phyloP scores from a whole-genome alignment of 1,140 invertebrate genomes.

The Phthorimaea operculella region DNA sequence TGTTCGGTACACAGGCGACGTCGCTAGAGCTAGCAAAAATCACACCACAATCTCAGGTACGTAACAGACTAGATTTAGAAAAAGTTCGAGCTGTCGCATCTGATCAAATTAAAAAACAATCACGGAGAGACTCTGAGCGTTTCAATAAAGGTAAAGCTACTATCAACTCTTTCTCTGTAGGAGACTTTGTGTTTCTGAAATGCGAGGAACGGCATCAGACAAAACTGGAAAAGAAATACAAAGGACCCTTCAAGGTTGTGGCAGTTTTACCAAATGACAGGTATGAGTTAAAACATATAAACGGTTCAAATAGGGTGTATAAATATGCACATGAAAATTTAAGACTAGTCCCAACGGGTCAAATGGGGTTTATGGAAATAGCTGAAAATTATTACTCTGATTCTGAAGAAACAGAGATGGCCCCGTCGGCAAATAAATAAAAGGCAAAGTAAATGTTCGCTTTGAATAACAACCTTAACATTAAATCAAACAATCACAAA shows the following conservation, averaged over 20 bases:
- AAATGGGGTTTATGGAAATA: too few species aligned
- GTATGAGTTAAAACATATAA: conserved; percentile 10
- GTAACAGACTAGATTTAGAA: not conserved
- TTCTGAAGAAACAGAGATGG: too few species aligned
- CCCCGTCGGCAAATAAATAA: too few species aligned
- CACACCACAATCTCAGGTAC: not conserved
- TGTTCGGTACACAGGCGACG: conserved; percentile 7
- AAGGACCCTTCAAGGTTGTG: conserved; percentile 7
- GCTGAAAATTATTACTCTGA: too few species aligned
- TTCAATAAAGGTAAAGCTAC: conserved; percentile 10
- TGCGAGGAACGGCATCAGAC: conserved; percentile 11
- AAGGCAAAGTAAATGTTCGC: too few species aligned
- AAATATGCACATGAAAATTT: too few species aligned
- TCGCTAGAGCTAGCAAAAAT: conserved; percentile 7
- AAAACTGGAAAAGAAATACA: conserved; percentile 10
- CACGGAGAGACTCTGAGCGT: not conserved
- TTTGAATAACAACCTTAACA: too few species aligned
- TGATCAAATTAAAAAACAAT: conserved; percentile 3
- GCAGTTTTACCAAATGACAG: conserved; percentile 9
- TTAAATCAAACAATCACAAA: too few species aligned
- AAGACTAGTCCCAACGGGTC: conserved; percentile 2
- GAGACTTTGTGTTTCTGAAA: conserved; percentile 11
- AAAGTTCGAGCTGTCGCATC: not conserved
- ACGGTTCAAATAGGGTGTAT: conserved; percentile 5
- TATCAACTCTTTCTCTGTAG: conserved; percentile 4